Percentiles rank a stretch among this genome's conserved stretches.
phyloP scores from a whole-genome alignment of 2,797 vertebrate genomes.

The Chloroceryle amazona region DNA sequence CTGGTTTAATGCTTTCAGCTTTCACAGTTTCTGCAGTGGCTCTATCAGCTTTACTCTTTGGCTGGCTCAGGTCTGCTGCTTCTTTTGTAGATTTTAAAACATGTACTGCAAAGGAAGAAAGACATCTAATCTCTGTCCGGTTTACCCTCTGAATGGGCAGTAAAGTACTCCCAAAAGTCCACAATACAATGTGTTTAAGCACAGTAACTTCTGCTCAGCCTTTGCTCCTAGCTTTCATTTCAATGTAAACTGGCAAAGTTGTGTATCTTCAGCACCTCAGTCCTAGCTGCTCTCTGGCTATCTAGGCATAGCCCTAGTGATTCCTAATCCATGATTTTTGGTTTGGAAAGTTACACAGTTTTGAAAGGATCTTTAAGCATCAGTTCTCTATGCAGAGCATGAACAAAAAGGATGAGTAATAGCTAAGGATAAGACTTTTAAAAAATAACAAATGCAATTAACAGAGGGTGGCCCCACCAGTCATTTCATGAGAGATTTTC shows the following conservation, averaged over 20 bases:
- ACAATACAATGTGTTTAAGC: background rate
- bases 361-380: background rate
- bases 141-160: background rate
- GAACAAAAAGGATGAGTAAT: background rate
- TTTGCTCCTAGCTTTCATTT: background rate
- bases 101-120: background rate
- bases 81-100: background rate
- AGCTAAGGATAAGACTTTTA: background rate
- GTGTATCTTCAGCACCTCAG: background rate
- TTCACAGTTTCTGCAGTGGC: background rate
- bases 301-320: background rate
- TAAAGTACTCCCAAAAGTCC: background rate
- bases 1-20: background rate
- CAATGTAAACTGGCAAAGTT: background rate
- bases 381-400: background rate
- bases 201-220: background rate
- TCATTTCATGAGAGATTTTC: background rate
- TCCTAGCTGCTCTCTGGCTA: background rate
- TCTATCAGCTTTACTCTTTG: background rate
- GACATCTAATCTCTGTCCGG: background rate
- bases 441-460: background rate
- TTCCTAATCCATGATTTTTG: background rate
- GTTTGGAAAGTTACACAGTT: background rate
- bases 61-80: background rate
- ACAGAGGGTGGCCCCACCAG: background rate